A percentile compares a stretch with the other conserved stretches of the same genome.
phyloP scores from a whole-genome alignment of 2,888 invertebrate species.

The Lepidocyrtinus sp. region DNA sequence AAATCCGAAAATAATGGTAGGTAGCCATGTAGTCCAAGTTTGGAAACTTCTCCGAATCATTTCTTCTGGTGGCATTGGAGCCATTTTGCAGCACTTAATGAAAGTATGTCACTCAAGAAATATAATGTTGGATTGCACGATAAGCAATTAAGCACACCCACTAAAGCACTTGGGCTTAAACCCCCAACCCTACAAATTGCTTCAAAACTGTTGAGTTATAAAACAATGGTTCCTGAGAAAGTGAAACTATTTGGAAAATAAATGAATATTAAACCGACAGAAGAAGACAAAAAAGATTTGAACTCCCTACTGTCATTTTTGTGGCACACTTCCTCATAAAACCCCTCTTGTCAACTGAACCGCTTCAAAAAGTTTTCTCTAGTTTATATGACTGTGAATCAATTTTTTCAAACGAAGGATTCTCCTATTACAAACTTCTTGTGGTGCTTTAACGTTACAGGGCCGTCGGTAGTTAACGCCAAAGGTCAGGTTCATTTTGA shows the following conservation, averaged over 20 bases:
- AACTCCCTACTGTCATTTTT: constrained; percentile 22
- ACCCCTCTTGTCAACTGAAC: constrained; percentile 29
- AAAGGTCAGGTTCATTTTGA: constrained; percentile 53
- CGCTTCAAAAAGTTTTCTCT: neutral
- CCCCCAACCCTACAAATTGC: too few relatives aligned
- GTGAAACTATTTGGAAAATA: too few relatives aligned
- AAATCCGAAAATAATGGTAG: constrained; percentile 57
- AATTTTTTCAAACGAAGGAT: constrained; percentile 6
- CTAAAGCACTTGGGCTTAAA: too few relatives aligned
- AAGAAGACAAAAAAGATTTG: constrained; percentile 15
- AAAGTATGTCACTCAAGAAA: neutral
- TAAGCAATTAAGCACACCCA: too few relatives aligned
- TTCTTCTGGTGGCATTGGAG: constrained; percentile 53
- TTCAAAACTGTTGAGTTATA: too few relatives aligned
- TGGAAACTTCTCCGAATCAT: constrained; percentile 56
- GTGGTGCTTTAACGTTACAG: constrained; percentile 20
- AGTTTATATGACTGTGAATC: constrained; percentile 21
- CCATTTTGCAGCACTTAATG: constrained; percentile 29
- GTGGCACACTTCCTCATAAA: constrained; percentile 38
- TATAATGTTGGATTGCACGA: too few relatives aligned
- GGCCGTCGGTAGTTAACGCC: constrained; percentile 40
- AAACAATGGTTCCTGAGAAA: too few relatives aligned
- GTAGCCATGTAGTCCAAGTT: constrained; percentile 59
- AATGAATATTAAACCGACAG: neutral
- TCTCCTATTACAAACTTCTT: too few relatives aligned